phyloP scores from a whole-genome alignment of 2,888 invertebrate genomes.

The Atethmia centrago region DNA sequence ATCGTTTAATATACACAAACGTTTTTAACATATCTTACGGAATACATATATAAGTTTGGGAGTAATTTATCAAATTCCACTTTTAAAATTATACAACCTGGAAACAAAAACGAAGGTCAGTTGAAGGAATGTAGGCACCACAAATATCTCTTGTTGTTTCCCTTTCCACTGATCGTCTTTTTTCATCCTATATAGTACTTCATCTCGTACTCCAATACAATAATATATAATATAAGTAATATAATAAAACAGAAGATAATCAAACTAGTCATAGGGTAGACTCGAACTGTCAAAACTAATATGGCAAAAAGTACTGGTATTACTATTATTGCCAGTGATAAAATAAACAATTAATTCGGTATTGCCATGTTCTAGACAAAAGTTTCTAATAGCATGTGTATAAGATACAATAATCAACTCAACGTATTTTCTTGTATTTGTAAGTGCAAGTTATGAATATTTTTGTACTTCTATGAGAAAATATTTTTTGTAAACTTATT shows the following conservation, averaged over 20 bases:
- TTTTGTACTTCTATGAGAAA: background rate
- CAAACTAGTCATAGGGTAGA: background rate
- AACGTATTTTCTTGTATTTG: slow-evolving; percentile 20
- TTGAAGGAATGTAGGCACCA: background rate
- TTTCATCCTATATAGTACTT: background rate
- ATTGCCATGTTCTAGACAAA: background rate
- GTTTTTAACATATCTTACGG: background rate
- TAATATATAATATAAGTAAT: no score
- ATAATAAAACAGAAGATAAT: background rate
- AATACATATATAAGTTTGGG: background rate
- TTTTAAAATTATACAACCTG: background rate
- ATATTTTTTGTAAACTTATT: background rate
- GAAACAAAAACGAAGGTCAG: background rate
- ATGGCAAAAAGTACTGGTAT: background rate
- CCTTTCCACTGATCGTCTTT: background rate
- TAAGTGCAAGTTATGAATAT: slow-evolving; percentile 6
- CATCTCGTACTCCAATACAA: no score
- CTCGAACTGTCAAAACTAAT: background rate
- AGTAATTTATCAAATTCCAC: background rate
- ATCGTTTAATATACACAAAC: no score
- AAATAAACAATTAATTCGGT: background rate
- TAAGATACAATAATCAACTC: background rate
- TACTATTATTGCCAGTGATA: background rate
- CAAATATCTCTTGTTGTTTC: background rate
- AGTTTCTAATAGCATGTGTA: background rate